These are phyloP conservation scores for Macaca mulatta DNA, from an alignment of 2,113 vertebrate species.

Conservation along the genomic window DNA sequence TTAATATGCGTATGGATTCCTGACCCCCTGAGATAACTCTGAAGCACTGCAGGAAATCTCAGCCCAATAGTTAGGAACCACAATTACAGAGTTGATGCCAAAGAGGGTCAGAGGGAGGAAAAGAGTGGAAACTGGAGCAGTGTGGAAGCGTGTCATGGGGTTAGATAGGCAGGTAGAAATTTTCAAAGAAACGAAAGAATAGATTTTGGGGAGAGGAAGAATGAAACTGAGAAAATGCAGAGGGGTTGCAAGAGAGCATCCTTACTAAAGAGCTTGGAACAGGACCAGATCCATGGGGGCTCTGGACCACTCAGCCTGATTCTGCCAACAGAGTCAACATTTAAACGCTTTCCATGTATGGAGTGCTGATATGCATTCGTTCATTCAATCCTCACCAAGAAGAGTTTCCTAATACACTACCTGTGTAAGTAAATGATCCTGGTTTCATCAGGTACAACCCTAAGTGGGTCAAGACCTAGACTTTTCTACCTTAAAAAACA, in stretches of 20 bases:
- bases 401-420: background rate
- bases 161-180: background rate
- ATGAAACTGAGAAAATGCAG: background rate
- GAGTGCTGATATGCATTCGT: background rate
- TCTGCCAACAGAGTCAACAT: background rate
- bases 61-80: background rate
- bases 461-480: background rate
- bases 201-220: constrained; percentile 1
- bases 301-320: background rate
- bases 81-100: background rate
- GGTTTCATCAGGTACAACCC: background rate
- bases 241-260: background rate
- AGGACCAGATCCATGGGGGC: background rate
- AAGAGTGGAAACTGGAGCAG: background rate
- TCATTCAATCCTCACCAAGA: background rate
- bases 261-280: background rate
- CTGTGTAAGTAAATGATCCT: background rate
- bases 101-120: background rate
- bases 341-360: background rate
- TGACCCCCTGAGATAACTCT: background rate
- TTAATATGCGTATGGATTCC: background rate
- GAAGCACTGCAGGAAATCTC: background rate
- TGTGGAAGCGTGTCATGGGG: background rate
- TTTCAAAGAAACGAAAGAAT: background rate
- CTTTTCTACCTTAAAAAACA: constrained; percentile 21